Base-by-base conservation (phyloP, 2,113 vertebrate species). In the Pelodiscus sinensis region DNA sequence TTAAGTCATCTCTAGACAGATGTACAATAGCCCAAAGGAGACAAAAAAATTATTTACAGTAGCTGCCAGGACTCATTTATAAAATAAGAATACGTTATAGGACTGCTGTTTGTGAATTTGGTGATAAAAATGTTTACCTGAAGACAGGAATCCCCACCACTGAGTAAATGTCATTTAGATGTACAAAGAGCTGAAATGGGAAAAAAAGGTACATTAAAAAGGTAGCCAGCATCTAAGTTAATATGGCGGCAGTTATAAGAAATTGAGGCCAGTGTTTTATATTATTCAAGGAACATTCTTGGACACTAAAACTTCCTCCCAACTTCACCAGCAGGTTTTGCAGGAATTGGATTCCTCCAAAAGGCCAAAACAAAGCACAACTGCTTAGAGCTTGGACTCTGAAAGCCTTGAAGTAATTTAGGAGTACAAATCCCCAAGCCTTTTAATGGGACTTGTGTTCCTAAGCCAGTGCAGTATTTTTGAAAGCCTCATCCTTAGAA, bases 131-230 rank as follows among this genome's bases (percentile, higher is more conserved):
- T 1, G 52, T 31, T 82, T 96, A 99, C 99, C 99, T 99, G 97
- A 98, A 98, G 51, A 99, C 86, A 73, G 99, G 98, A 89, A 99
- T 98, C 79, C 99, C 99, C 60, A 98, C 90, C 8, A 99, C 98
- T 58, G 97, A 98, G 88, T 98, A 97, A 86, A 98, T 90, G 50
- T 99, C 98, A 97, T 97, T 99, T 89, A 99, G 97, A 96, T 98
- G 97, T 35, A 99, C 93, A 91, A 98, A 99, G 19, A 99, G 95
- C 99, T 99, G 94, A 94, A 96, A 97, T 52, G 89, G 21, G 18
- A 54, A 62, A 90, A 90, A 38, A 93, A 60, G 13, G 92, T 50
- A 91, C 16, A 82, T 71, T 27, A 10, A 27, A 83, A 52, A 2
- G 88, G 57, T 75, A 90, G 65, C 31, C 31, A 57, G 16, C 19